Base-by-base conservation (phyloP, 2,888 invertebrate genomes). In the Drosophila flavopinicola region DNA sequence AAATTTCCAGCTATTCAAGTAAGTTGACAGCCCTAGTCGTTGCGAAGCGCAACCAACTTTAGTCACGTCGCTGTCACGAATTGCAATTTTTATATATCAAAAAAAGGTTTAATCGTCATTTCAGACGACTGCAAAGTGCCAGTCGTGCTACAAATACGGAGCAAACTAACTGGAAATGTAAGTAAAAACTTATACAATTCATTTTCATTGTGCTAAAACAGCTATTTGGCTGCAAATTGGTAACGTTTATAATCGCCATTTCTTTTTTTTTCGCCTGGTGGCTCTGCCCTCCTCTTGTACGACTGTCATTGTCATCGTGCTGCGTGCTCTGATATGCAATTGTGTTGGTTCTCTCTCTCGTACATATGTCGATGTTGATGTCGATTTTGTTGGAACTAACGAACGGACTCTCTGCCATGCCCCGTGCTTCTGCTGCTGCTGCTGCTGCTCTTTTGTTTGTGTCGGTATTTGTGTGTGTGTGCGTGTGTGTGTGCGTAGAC, bases 11-110 rank as follows among this genome's bases (percentile, higher is more conserved):
- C 7, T 0, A 4, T 63, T 4, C 17, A 35, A 11, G 15, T 15
- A 6, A 45, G 42, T 68, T 71, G 57, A 15, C 69, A 59, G 61
- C 48, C 27, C 70, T 33, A 20, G 15, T 20, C 6, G 1, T 33
- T 38, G n/a, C 5, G 5, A 75, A 77, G 54, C 85, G 75, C 79
- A 85, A 74, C 87, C 83, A 87, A 85, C 84, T 85, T 87, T 64
- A 82, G 45, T 65, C 58, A 56, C 68, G 78, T 87, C 79, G 80
- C 78, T 79, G 76, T 85, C 79, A 78, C 78, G 72, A 85, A 85
- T 71, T 85, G 75, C 67, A 79, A 83, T 87, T 87, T 87, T 79
- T 74, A 66, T 77, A 84, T 58, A 47, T 71, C 59, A 57, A 65
- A 64, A 73, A 53, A 78, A 83, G 48, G 51, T 66, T 60, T 48